Base-by-base conservation (phyloP, 2,888 invertebrate species). In the Neuroscelio doddi region DNA sequence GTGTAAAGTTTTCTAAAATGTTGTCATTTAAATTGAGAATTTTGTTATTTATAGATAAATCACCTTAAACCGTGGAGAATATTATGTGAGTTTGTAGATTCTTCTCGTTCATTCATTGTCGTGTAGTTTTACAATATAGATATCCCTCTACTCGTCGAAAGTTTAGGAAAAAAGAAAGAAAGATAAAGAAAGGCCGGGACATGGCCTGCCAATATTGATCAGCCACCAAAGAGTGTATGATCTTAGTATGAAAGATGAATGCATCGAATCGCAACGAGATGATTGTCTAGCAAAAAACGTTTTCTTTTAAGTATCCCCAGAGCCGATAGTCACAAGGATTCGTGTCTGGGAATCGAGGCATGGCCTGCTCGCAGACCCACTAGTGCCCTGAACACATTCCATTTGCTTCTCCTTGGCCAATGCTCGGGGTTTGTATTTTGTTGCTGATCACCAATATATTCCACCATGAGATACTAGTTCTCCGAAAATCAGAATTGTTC, bases 291-390 rank as follows among this genome's bases (percentile, higher is more conserved):
- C 73, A 76, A 76, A 77, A 74, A 72, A 77, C 78, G 72, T 78
- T 78, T 78, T 78, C 77, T 77, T 78, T 78, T 76, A 78, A 78
- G 78, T 78, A 77, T 77, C 78, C 78, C 78, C 77, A 78, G 78
- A 78, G 78, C 74, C 78, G 77, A 78, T 76, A 77, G 77, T 78
- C 77, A 77, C 75, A 74, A 77, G 78, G 77, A 78, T 78, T 72
- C 78, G 78, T 77, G 77, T 77, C 78, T 78, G 76, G 78, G 76
- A 77, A 76, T 76, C 76, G 76, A 77, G 77, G 78, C 78, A 77
- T 78, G 78, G 78, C 77, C 77, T 74, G 77, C 78, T 78, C 76
- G 78, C 78, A 77, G 77, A 78, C 78, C 76, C 78, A 78, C 78
- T 78, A 78, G 78, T 76, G 78, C 78, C 76, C 78, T 78, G 77